Evolutionary conservation across 1,140 invertebrate species (phyloP), one percentile per base, ranked within the genome.

Genomic region (Drosophila athabasca): DNA sequence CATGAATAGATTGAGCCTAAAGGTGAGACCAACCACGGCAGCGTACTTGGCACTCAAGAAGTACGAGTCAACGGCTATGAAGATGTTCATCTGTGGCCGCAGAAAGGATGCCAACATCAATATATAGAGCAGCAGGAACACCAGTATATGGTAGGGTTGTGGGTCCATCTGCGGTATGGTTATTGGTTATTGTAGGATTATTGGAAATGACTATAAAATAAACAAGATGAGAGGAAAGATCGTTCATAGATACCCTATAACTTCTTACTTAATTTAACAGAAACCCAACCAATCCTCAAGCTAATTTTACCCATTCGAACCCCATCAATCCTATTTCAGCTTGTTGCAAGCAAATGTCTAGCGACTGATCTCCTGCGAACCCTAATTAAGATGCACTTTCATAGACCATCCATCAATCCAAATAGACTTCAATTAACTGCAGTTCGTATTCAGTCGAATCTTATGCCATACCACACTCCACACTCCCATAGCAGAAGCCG

Each of bases 381-480:
- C 64, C 66, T 69, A 69, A 69, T 69, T 69, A 69, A 50, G 51
- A 68, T 39, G 51, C 51, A 35, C 51, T 69, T 51, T 65, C 51
- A 7, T 35, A 24, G 66, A 35, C 66, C 11, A 53, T 7, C 64
- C 66, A 69, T 69, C 66, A 69, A 69, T 65, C 64, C 50, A 58
- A 68, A 69, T 69, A 69, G 35, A 69, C 66, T 69, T 69, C 44
- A 69, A 69, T 69, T 69, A 58, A 69, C 64, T 57, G 51, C 64
- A 58, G 55, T 26, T 24, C 24, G 24, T 5, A 24, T 26, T 5
- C 24, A 26, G 35, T 39, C 35, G 35, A 39, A 39, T 13, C 3
- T 39, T 13, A 26, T 26, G 24, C 35, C 35, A 13, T 39, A 4
- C 3, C 31, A 17, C 22, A 29, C 55, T 43, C 64, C 44, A 50